A percentile compares a stretch with the other conserved stretches of the same genome.
Conservation (phyloP, 92 coral and sea anemone species). For the Parazoanthus darwini region DNA sequence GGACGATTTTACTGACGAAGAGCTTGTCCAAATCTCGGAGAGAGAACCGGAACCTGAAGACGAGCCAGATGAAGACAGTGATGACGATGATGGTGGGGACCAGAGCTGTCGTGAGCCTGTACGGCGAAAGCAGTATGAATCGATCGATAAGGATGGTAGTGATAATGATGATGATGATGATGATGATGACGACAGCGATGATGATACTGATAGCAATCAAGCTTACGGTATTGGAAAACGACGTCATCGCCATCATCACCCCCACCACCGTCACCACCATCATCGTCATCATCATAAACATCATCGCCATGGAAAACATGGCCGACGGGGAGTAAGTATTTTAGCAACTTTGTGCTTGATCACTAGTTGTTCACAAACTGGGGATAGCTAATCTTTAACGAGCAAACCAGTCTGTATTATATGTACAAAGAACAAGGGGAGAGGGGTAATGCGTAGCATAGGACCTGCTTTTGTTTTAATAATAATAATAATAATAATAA, state of each 20-base stretch:
- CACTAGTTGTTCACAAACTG: neutral
- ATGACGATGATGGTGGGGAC: neutral
- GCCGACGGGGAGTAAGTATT: neutral
- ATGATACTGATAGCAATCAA: neutral
- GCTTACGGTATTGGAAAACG: neutral
- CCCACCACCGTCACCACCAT: neutral
- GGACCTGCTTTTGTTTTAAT: no score
- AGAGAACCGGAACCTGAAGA: constrained; percentile 21
- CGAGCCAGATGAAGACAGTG: neutral
- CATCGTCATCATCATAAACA: constrained; percentile 2
- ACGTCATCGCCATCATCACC: neutral
- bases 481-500: no score
- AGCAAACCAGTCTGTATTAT: no score
- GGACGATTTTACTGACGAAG: constrained; percentile 31
- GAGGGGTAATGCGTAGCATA: no score
- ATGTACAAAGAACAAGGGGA: no score
- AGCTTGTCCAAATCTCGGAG: constrained; percentile 30
- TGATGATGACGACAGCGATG: neutral
- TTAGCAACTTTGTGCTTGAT: neutral
- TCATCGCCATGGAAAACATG: neutral
- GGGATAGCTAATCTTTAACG: no score
- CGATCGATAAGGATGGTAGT: neutral
- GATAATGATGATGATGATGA: neutral
- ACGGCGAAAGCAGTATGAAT: neutral
- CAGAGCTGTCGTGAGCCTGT: neutral